Conservation (phyloP, 92 coral and sea anemone genomes). For the Pocillopora meandrina region DNA sequence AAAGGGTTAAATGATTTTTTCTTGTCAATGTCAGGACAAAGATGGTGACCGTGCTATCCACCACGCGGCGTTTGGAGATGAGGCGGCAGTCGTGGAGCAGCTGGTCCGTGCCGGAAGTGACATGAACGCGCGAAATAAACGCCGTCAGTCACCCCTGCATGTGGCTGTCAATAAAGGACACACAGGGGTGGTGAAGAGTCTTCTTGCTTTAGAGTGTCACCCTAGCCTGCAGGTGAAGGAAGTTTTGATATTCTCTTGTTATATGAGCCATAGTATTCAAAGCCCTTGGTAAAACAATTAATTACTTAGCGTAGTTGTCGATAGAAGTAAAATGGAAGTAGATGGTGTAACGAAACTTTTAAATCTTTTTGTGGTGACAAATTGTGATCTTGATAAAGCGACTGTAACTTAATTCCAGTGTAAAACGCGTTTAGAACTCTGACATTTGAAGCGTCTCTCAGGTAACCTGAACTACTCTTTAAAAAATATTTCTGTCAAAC, state of each 20-base stretch:
- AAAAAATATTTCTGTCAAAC: background rate
- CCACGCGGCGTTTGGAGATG: conserved; percentile 97
- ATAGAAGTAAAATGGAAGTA: no score
- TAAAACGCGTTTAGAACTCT: no score
- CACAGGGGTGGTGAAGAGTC: conserved; percentile 80
- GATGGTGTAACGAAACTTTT: no score
- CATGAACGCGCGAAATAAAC: conserved; percentile 95
- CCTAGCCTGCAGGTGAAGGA: conserved; percentile 89
- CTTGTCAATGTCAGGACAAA: conserved; percentile 68
- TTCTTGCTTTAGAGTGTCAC: conserved; percentile 80
- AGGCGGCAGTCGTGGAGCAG: conserved; percentile 80
- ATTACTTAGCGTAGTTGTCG: no score
- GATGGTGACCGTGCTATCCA: conserved; percentile 99
- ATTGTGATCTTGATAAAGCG: no score
- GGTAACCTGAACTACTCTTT: background rate
- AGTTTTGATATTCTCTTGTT: background rate
- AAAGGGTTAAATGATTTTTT: background rate
- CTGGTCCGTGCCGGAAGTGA: conserved; percentile 88
- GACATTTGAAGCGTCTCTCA: no score
- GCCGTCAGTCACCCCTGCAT: conserved; percentile 98
- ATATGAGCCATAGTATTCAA: background rate
- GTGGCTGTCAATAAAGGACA: conserved; percentile 98
- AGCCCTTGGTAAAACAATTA: no score
- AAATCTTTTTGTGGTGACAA: no score
- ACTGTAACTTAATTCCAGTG: no score